These are phyloP conservation scores for Malurus leucopterus DNA, from an alignment of 2,797 vertebrate species.

Conservation along the genomic window DNA sequence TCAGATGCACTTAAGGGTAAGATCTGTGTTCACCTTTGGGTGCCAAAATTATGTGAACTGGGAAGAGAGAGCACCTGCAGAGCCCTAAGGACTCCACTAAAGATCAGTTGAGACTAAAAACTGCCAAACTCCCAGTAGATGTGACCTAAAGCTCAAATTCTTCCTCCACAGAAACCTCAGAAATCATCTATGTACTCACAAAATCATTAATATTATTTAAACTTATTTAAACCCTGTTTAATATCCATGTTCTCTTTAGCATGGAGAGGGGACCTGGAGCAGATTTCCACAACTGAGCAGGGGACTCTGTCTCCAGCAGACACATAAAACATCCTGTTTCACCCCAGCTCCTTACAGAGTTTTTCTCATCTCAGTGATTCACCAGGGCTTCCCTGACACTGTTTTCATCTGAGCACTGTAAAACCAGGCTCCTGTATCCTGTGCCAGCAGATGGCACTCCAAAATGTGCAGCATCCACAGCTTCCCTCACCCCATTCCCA, in stretches of 20 bases:
- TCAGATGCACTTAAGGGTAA: not conserved
- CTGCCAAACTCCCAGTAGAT: not conserved
- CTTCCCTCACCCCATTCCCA: not conserved
- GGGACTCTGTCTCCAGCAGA: not conserved
- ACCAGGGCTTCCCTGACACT: not conserved
- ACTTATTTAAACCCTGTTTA: not conserved
- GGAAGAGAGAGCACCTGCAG: not conserved
- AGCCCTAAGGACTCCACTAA: not conserved
- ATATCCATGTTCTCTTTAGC: not conserved
- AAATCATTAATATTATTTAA: not conserved
- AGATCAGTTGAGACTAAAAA: not conserved
- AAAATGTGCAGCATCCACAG: not conserved
- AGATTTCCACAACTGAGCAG: not conserved
- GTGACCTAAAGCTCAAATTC: not conserved
- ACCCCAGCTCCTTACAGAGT: not conserved
- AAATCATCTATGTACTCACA: not conserved
- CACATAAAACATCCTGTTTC: not conserved
- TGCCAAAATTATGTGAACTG: not conserved
- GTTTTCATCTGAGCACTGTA: not conserved
- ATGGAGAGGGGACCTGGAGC: not conserved
- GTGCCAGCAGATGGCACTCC: conserved; percentile 52
- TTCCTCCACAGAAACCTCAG: not conserved
- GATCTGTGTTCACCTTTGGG: not conserved
- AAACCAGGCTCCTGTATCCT: not conserved
- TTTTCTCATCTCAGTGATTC: not conserved